Evolutionary conservation across 2,888 invertebrate species (phyloP).

Genomic region (Acleris emargana): DNA sequence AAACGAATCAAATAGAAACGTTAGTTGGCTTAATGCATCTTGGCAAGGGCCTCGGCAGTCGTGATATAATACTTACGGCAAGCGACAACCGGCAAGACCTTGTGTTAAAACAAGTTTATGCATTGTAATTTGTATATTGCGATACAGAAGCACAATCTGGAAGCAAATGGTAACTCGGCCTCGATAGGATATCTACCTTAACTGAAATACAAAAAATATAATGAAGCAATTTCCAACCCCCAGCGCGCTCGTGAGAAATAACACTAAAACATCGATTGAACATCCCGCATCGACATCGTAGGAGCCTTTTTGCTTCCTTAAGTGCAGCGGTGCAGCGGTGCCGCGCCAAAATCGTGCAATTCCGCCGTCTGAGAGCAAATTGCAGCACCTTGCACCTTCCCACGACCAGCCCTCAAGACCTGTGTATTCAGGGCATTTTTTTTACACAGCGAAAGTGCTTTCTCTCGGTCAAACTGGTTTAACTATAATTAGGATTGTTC

Average conservation of each 20-base stretch:
- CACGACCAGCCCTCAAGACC: constrained; percentile 47
- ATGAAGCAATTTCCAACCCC: constrained; percentile 18
- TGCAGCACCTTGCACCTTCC: constrained; percentile 67
- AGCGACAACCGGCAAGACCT: too few relatives aligned
- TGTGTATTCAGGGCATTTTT: too few relatives aligned
- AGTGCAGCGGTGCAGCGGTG: constrained; percentile 48
- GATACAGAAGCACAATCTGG: neutral
- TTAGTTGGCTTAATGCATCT: too few relatives aligned
- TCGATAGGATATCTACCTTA: neutral
- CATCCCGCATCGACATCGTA: constrained; percentile 49
- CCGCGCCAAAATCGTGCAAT: constrained; percentile 57
- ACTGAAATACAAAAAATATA: constrained; percentile 2
- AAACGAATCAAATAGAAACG: too few relatives aligned
- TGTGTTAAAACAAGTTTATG: too few relatives aligned
- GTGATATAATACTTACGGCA: too few relatives aligned
- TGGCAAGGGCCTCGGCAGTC: too few relatives aligned
- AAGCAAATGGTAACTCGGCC: neutral
- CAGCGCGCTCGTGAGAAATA: constrained; percentile 25
- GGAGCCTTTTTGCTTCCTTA: constrained; percentile 52
- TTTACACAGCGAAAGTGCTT: too few relatives aligned
- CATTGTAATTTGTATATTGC: too few relatives aligned
- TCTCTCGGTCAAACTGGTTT: too few relatives aligned
- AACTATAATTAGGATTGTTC: too few relatives aligned
- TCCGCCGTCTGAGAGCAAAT: constrained; percentile 58
- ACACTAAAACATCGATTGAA: constrained; percentile 40